Evolutionary conservation across 2,113 vertebrate genomes (phyloP), one percentile per base, ranked within the genome.

Genomic region (Orcinus orca): DNA sequence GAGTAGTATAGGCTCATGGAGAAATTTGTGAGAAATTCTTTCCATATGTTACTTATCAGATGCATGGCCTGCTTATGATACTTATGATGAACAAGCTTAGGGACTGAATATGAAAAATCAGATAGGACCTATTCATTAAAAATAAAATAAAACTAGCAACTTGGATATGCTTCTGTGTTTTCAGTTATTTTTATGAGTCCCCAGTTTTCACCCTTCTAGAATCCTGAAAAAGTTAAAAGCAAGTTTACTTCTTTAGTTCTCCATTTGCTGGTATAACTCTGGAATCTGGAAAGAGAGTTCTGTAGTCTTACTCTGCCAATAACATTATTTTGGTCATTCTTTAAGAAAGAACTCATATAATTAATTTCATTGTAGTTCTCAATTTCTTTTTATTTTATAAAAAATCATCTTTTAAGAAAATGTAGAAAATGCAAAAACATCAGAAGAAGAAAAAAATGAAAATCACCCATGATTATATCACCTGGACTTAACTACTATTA

Each of bases 21-120:
- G 84, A 97, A 95, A 96, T 94, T 97, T 94, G 81, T 90, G 94
- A 95, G 83, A 97, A 97, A 97, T 92, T 76, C 47, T 97, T 98
- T 83, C 97, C 91, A 97, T 97, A 95, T 98, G 98, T 97, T 98
- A 96, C 88, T 98, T 98, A 97, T 87, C 92, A 74, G 47, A 85
- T 92, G 41, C 67, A 65, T 98, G 92, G 85, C 95, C 94, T 96
- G 73, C 84, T 98, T 98, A 53, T 76, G 71, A 60, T 96, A 95
- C 87, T 95, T 95, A 50, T 84, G 95, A 93, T 95, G 90, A 98
- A 95, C 87, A 98, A 97, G 97, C 73, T 92, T 95, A 97, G 96
- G 60, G 92, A 96, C 50, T 86, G 83, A 97, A 97, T 98, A 97
- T 97, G 94, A 94, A 97, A 98, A 96, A 86, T 97, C 94, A 88